Base-by-base conservation (phyloP, 2,888 invertebrate genomes). In the Cantharis flavilabris region DNA sequence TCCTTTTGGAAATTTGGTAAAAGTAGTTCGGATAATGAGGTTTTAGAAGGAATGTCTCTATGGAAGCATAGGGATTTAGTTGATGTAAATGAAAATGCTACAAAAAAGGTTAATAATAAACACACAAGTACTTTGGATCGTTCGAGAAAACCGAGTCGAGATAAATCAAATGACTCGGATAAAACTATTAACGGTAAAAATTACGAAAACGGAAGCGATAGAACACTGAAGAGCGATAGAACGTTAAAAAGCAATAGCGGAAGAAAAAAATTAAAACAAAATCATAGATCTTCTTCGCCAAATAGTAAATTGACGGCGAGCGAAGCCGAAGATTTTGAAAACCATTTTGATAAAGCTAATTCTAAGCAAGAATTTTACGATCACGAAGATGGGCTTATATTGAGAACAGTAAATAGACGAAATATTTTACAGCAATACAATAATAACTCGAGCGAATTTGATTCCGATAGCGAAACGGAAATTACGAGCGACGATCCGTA, bases 41-140 rank as follows among this genome's bases (percentile, higher is more conserved):
- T 96, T 71, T 89, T 96, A 83, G 95, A 95, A 84, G 96, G 96
- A 0, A 96, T 96, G 96, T 93, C 95, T 0, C 89, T 96, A 73
- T 96, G 96, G 96, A 94, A 94, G 84, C 96, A 96, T 86, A 91
- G 96, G 49, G 96, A 96, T 82, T 90, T 96, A 78, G 95, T 96
- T 0, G 95, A 94, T 82, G 92, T 94, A 88, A 70, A 78, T 65
- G 80, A 74, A 62, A 71, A 72, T n/a, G 49, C 2, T n/a, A n/a
- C n/a, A 49, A 74, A 26, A 70, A 71, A 5, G 28, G 20, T 14
- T 3, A 26, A 30, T 30, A 87, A 64, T 89, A 89, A 75, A 80
- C 88, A 64, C 69, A 76, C 65, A 26, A 20, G 65, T 23, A 67
- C 65, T 13, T 67, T 67, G 11, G 65, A 67, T 9, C 20, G 65